Evolutionary conservation across 2,888 invertebrate species (phyloP).

Genomic region (Agrotis clavis): DNA sequence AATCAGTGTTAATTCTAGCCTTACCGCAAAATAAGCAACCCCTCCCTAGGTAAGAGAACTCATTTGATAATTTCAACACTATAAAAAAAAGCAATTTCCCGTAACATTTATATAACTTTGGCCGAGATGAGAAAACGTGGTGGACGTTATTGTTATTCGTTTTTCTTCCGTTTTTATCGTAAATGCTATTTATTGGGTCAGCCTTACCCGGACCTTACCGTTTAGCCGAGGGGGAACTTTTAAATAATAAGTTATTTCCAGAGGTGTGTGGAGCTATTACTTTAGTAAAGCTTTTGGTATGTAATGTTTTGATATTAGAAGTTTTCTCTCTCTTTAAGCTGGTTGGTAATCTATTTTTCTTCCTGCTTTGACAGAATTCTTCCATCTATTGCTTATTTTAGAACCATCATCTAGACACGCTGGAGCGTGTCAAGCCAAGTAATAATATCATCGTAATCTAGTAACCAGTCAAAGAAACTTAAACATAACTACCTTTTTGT

Average conservation of each 20-base stretch:
- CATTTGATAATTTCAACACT: too few species aligned
- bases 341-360: not conserved
- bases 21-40: too few species aligned
- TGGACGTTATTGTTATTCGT: constrained; percentile 54
- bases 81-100: constrained; percentile 3
- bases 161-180: constrained; percentile 43
- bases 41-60: too few species aligned
- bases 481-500: too few species aligned
- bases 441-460: too few species aligned
- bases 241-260: constrained; percentile 52
- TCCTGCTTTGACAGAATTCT: not conserved
- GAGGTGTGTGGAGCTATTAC: constrained; percentile 2
- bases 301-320: constrained; percentile 1
- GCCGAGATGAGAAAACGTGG: constrained; percentile 44
- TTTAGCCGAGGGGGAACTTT: constrained; percentile 46
- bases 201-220: constrained; percentile 28
- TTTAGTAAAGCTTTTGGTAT: not conserved
- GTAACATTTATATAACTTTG: constrained; percentile 52
- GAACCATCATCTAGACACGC: too few species aligned
- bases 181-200: constrained; percentile 55
- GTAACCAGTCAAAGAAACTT: too few species aligned
- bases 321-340: not conserved
- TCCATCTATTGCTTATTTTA: too few species aligned
- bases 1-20: too few species aligned
- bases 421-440: too few species aligned